Conservation (phyloP, 2,888 invertebrate species). For the Molanna angustata region DNA sequence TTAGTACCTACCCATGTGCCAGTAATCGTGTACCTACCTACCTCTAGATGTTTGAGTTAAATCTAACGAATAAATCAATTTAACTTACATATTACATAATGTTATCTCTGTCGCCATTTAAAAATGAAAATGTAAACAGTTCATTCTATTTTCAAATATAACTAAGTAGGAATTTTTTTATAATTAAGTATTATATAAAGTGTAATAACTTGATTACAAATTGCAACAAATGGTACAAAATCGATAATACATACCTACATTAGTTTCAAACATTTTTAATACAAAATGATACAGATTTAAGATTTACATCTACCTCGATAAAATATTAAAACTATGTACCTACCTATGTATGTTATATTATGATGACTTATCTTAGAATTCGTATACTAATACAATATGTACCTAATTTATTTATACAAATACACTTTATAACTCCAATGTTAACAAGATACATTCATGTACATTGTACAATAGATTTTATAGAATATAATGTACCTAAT, state of each 20-base stretch:
- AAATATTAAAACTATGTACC: neutral
- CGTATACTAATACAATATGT: no score
- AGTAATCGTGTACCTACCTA: no score
- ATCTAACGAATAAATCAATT: neutral
- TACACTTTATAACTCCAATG: no score
- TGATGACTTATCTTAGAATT: no score
- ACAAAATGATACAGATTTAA: neutral
- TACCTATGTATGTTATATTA: neutral
- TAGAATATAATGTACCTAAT: no score
- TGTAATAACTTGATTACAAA: conserved; percentile 4
- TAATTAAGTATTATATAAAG: neutral
- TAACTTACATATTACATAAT: neutral
- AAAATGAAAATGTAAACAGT: neutral
- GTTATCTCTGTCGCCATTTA: neutral
- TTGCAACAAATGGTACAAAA: conserved; percentile 18
- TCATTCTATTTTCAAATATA: neutral
- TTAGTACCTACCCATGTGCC: no score
- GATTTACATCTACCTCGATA: conserved; percentile 11
- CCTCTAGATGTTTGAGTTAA: neutral
- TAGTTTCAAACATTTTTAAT: neutral
- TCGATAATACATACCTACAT: conserved; percentile 7
- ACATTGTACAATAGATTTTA: no score
- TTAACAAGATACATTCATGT: no score
- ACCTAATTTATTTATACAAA: no score
- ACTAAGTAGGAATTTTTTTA: neutral